Conservation (phyloP, 1,140 invertebrate species). For the Nautilus pompilius region DNA sequence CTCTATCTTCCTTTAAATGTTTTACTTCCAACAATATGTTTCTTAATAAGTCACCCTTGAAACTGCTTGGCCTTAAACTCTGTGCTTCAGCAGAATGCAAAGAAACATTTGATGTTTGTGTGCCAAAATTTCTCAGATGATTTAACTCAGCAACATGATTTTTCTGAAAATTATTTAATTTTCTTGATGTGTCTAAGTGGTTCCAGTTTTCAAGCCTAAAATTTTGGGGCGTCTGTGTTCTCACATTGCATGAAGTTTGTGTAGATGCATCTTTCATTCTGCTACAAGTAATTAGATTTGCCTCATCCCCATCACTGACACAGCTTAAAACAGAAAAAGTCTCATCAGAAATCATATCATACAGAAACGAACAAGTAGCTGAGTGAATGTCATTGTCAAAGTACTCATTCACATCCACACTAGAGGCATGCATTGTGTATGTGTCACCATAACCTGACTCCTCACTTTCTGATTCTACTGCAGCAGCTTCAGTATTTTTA, state of each 20-base stretch:
- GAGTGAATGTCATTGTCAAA: no score
- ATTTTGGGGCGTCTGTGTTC: slow-evolving; percentile 38
- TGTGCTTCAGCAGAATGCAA: slow-evolving; percentile 40
- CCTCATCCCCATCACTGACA: no score
- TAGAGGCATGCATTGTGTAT: slow-evolving; percentile 46
- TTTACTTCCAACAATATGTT: slow-evolving; percentile 44
- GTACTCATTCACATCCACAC: slow-evolving; percentile 47
- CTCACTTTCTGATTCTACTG: slow-evolving; percentile 44
- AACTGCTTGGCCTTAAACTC: slow-evolving; percentile 26
- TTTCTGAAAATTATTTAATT: no score
- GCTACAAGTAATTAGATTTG: slow-evolving; percentile 21
- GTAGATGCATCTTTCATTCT: slow-evolving; percentile 27
- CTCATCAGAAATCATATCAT: no score
- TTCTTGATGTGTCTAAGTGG: no score
- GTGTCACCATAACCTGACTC: slow-evolving; percentile 52
- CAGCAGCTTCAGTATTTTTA: slow-evolving; percentile 11
- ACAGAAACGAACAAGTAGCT: no score
- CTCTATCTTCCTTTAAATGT: slow-evolving; percentile 38
- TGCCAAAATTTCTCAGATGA: no score
- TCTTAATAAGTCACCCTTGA: slow-evolving; percentile 29
- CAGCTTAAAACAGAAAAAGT: no score
- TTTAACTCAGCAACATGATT: no score
- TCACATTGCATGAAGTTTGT: slow-evolving; percentile 42
- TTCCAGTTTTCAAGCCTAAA: slow-evolving; percentile 19
- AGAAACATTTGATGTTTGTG: slow-evolving; percentile 35